Evolutionary conservation across 2,113 vertebrate genomes (phyloP), one percentile per base, ranked within the genome.

Genomic region (Monopterus albus): DNA sequence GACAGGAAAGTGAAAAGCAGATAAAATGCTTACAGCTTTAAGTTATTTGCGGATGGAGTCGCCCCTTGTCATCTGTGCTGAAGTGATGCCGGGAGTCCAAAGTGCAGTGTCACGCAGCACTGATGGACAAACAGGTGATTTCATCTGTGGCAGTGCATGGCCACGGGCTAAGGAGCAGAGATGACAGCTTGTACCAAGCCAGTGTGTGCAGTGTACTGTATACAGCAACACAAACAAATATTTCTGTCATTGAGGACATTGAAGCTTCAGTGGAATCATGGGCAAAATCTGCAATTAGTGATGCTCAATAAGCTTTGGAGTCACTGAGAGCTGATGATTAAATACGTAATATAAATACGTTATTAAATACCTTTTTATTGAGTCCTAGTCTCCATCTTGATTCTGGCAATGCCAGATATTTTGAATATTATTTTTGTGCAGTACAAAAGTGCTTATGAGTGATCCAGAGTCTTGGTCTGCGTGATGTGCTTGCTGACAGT

Each of bases 31-130:
- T 58, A 65, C 46, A 28, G 23, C 59, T 20, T 47, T 12, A 25
- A 62, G 67, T 59, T 82, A 74, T 81, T 85, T 82, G 56, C 47
- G 57, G 75, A 45, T 25, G 45, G 57, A 40, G 56, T 76, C 40
- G 20, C 50, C 75, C 45, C 47, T 78, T 70, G 61, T 64, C 63
- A 47, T 67, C 29, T 67, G 33, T 52, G 52, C 29, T 75, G n/a
- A 78, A 63, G 25, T 49, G 57, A 57, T 52, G 65, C 65, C 25
- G 60, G 13, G 52, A 60, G 43, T 47, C 28, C 23, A 53, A 49
- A 56, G 56, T 64, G n/a, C n/a, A n/a, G n/a, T n/a, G n/a, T n/a
- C n/a, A n/a, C n/a, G n/a, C n/a, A n/a, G n/a, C n/a, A n/a, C n/a
- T 70, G 35, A 55, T 78, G 47, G 46, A 45, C 23, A 78, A 57